Evolutionary conservation across 2,888 invertebrate species (phyloP), one percentile per base, ranked within the genome.

Genomic region (Linyphia triangularis): DNA sequence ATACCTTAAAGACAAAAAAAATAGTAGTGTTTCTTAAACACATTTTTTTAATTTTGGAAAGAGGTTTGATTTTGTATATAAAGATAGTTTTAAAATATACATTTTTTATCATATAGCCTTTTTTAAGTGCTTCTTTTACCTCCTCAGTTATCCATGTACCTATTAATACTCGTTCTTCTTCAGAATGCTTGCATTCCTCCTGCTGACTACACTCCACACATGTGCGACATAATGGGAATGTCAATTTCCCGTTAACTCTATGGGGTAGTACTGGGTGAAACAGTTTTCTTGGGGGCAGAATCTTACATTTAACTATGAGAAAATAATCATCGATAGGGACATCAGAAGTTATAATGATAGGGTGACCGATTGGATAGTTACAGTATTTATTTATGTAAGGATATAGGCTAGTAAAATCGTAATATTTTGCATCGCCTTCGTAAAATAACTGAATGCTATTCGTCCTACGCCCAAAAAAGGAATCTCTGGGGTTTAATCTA

Each of bases 201-300:
- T 91, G 90, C 59, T 89, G 86, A 59, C 91, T 59, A 28, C 72
- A 89, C 37, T 92, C 91, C 40, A 90, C 91, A 89, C 92, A 92
- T 0, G 90, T 90, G 13, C 91, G 89, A 90, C 93, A 93, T 4
- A 93, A 85, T 0, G 91, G 89, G 90, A 93, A 93, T 89, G 92
- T 91, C 19, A 93, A 84, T 84, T 91, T 91, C 0, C 90, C 90
- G 70, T 91, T 90, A 63, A 91, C 90, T 81, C 90, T 90, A 1
- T 89, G 75, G 0, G 92, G 92, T 16, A 92, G 85, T 0, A 92
- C 92, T 0, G 92, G 92, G 73, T 91, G 91, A 77, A 90, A 92
- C 6, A 92, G 83, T 6, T 89, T 69, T 37, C 90, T 37, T 0
- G 91, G 91, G 7, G 90, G 91, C 5, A 90, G 19, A 22, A 91